A percentile compares a stretch with the other conserved stretches of the same genome.
Conservation (phyloP, 92 coral and sea anemone species). For the Pocillopora grandis region DNA sequence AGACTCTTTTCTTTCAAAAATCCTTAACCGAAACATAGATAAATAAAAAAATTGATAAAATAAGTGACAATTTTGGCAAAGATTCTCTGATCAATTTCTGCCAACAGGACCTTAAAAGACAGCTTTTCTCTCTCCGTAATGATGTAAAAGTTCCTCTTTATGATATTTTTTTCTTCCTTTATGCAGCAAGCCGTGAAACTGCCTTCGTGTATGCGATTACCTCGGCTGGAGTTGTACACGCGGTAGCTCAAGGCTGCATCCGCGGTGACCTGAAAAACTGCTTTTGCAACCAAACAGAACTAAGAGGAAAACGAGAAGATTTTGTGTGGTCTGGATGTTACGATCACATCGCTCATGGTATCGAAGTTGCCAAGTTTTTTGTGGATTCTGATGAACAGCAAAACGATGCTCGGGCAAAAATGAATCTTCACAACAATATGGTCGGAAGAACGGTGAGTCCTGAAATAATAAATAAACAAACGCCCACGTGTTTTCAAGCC, state of each 20-base stretch:
- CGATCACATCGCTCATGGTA: conserved; percentile 79
- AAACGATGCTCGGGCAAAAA: conserved; percentile 81
- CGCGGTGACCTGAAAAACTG: conserved; percentile 84
- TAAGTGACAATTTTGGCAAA: no score
- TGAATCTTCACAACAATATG: conserved; percentile 90
- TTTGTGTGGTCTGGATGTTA: conserved; percentile 94
- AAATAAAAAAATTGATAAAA: no score
- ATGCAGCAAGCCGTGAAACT: conserved; percentile 88
- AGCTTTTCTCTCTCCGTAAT: no score
- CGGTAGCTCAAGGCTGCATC: conserved; percentile 85
- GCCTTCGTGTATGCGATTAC: conserved; percentile 96
- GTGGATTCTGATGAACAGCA: conserved; percentile 86
- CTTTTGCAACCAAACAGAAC: conserved; percentile 50
- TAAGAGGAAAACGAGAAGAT: conserved; percentile 62
- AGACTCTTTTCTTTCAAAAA: no score
- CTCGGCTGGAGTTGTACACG: conserved; percentile 97
- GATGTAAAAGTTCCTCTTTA: no score
- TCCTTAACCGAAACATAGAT: no score
- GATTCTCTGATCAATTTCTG: no score
- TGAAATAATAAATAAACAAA: no score
- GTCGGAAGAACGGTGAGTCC: conserved; percentile 85
- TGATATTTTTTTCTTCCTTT: not conserved
- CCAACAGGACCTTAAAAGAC: no score
- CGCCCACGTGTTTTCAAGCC: no score
- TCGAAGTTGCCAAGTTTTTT: conserved; percentile 79